Percentiles rank a stretch among this genome's conserved stretches.
Evolutionary conservation across 2,113 vertebrate genomes (phyloP).

Genomic region (Zosterops lateralis): DNA sequence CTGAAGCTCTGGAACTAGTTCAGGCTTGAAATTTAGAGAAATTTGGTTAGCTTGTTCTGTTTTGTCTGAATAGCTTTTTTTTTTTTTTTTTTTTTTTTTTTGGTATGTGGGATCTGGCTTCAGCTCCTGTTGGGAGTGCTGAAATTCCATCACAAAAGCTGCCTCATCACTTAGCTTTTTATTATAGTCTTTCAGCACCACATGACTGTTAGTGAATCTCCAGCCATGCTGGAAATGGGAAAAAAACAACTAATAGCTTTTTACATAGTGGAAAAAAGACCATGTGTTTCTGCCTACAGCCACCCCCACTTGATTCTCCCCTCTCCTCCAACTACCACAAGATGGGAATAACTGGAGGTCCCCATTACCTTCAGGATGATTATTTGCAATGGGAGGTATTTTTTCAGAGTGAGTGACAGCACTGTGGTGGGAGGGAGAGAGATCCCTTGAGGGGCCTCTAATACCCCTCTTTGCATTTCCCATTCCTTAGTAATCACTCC

Average conservation of each 20-base stretch:
- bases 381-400: not conserved
- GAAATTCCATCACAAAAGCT: slow-evolving; percentile 47
- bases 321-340: not conserved
- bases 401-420: not conserved
- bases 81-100: not conserved
- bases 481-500: not conserved
- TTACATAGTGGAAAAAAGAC: not conserved
- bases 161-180: slow-evolving; percentile 37
- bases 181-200: slow-evolving; percentile 25
- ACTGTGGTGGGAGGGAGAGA: not conserved
- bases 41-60: slow-evolving; percentile 47
- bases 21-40: slow-evolving; percentile 19
- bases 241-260: not conserved
- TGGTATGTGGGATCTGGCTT: not conserved
- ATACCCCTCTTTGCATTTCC: not conserved
- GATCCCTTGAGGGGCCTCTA: not conserved
- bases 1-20: slow-evolving; percentile 3
- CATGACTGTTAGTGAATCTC: not conserved
- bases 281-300: not conserved
- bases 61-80: slow-evolving; percentile 18
- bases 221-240: not conserved
- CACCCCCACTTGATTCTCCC: not conserved
- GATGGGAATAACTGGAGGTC: not conserved
- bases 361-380: not conserved
- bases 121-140: slow-evolving; percentile 24